Evolutionary conservation across 2,888 invertebrate species (phyloP), one percentile per base, ranked within the genome.

Genomic region (Drosophila kuntzei): DNA sequence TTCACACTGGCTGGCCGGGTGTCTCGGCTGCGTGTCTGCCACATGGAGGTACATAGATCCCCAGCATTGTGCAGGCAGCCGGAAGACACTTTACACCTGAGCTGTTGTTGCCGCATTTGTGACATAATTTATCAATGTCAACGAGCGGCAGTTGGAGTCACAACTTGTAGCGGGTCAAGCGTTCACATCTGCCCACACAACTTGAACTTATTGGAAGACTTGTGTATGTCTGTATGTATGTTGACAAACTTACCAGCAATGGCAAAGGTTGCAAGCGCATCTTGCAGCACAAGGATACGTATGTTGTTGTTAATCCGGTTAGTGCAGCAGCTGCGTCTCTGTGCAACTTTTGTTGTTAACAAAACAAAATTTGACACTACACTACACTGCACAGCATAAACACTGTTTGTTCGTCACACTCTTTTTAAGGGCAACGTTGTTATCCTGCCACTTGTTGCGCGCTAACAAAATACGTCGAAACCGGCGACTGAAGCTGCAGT

Each of bases 111-210:
- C 6, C 27, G 6, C 32, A 34, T 25, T 46, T 68, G 79, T 88
- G 87, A 81, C 89, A 85, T 81, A 73, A 85, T 85, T 88, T 73
- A 71, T 88, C 85, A 85, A 79, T 84, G 89, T 88, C 81, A 80
- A 74, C 61, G 61, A n/a, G 18, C 20, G 43, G 2, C 20, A 39
- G 18, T 39, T 20, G 41, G 12, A 57, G 62, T 76, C 47, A 57
- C 59, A 54, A 53, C 50, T 41, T 22, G 41, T 53, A 57, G 60
- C 78, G 51, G 84, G 81, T 80, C 85, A 81, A 72, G 61, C 64
- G 61, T 57, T 59, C 46, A 71, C 64, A 69, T 29, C 72, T 68
- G 61, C 53, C 59, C 60, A 47, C 44, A 14, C 22, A 11, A 27
- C 16, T 7, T 8, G 18, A 29, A 7, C 32, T 12, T 9, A 46